Percentiles rank a stretch among this genome's conserved stretches.
Conservation (phyloP, 2,888 invertebrate genomes). For the Drosophila sordidapex region DNA sequence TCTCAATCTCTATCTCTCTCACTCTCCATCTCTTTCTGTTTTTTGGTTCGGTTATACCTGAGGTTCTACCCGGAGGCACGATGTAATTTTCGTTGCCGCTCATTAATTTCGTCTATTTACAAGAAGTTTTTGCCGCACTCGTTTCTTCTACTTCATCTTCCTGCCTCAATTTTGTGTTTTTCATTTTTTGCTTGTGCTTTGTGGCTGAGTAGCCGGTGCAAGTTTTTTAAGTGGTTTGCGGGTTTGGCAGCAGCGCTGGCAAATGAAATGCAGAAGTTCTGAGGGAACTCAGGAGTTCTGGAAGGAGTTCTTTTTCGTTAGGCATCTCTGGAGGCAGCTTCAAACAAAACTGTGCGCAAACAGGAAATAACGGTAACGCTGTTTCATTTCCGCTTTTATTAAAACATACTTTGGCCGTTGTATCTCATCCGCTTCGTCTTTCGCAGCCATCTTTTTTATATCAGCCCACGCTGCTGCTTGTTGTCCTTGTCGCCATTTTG, state of each 20-base stretch:
- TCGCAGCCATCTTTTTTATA: conserved; percentile 56
- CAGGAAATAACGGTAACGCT: conserved; percentile 81
- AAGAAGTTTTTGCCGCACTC: conserved; percentile 51
- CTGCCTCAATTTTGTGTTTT: background rate
- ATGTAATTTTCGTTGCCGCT: conserved; percentile 51
- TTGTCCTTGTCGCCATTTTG: conserved; percentile 25
- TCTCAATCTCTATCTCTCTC: no score
- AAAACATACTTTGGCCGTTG: conserved; percentile 78
- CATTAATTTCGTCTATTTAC: conserved; percentile 77
- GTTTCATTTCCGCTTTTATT: conserved; percentile 81
- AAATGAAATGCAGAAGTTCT: conserved; percentile 60
- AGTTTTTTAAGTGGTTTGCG: conserved; percentile 75
- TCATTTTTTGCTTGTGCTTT: background rate
- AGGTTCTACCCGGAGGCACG: conserved; percentile 8
- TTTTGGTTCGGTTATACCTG: background rate
- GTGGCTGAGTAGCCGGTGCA: conserved; percentile 37
- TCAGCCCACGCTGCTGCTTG: conserved; percentile 32
- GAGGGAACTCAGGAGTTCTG: background rate
- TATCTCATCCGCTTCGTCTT: conserved; percentile 66
- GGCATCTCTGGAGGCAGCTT: conserved; percentile 35
- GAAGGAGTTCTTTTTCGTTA: background rate
- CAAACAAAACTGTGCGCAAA: conserved; percentile 73
- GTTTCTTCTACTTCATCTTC: background rate
- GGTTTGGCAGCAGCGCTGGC: conserved; percentile 29
- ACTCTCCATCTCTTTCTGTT: background rate